These are phyloP conservation scores for Campoplex capitator DNA, from an alignment of 2,888 invertebrate genomes.

Conservation along the genomic window DNA sequence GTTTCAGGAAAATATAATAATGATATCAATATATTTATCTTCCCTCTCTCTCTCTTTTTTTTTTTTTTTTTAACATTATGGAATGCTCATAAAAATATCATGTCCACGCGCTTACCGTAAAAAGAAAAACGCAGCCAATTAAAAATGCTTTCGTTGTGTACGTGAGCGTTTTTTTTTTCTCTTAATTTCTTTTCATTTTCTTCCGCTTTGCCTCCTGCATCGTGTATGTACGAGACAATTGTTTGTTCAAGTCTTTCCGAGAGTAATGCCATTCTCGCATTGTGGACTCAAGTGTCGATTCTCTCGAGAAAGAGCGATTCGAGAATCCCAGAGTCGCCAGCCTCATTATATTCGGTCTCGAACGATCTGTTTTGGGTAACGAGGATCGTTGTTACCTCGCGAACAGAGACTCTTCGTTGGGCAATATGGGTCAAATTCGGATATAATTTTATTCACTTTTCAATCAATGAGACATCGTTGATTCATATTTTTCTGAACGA, in stretches of 20 bases:
- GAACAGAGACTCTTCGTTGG: background rate
- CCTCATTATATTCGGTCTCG: conserved; percentile 27
- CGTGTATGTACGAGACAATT: conserved; percentile 25
- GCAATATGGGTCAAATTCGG: background rate
- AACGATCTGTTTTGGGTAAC: conserved; percentile 9
- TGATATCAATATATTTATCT: background rate
- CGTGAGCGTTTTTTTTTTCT: conserved; percentile 2
- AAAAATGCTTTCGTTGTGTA: conserved; percentile 33
- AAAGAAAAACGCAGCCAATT: conserved; percentile 21
- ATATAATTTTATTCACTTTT: background rate
- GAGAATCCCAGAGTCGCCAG: conserved; percentile 27
- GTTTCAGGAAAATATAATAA: background rate
- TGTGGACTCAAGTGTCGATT: conserved; percentile 63
- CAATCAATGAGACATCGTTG: background rate
- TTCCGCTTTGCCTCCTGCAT: conserved; percentile 3
- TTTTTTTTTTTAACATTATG: conserved; percentile 1
- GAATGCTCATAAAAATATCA: conserved; percentile 35
- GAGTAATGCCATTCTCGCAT: conserved; percentile 42
- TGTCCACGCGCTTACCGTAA: conserved; percentile 32
- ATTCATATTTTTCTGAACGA: no score
- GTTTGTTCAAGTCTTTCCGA: conserved; percentile 42
- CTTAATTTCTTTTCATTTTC: background rate
- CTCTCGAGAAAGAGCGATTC: conserved; percentile 13
- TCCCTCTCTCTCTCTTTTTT: background rate
- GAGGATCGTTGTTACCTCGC: background rate